Evolutionary conservation across 2,888 invertebrate genomes (phyloP), one percentile per base, ranked within the genome.

Genomic region (Aplocera efformata): DNA sequence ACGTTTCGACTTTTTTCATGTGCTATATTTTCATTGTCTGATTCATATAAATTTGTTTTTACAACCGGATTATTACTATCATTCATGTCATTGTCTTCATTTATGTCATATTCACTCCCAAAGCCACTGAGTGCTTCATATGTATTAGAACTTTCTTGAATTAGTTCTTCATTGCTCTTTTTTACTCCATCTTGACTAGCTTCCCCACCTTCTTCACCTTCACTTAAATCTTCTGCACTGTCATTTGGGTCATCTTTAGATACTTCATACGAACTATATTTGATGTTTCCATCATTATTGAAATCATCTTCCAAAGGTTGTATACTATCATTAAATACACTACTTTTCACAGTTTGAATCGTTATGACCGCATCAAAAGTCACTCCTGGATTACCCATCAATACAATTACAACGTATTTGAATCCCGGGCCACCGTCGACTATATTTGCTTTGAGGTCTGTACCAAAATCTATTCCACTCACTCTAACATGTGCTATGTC

Each of bases 361-460:
- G 85, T 83, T 30, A 88, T 55, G 2, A 85, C 77, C 10, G 79
- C 79, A 51, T 88, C 85, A 36, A 79, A 88, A 5, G 72, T 58
- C 4, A 67, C 66, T 7, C 72, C 79, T 54, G 67, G 54, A 27
- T 84, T 84, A 51, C 86, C 84, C 55, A 72, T 68, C 32, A 88
- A 78, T 48, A 79, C 75, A 27, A 88, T 45, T 1, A 85, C 79
- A 2, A 79, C 81, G 60, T 82, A 84, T 58, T 79, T 81, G 50
- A 70, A 83, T 29, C 86, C 88, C 54, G 88, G 88, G 10, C 88
- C 88, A 29, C 88, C 88, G 44, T 86, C 83, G 7, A 78, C 62
- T 10, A 88, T 79, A 41, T 67, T 80, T 0, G 84, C 81, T 65
- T 84, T 85, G 1, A 88, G 62, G 46, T 85, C 74, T 2, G 81